Evolutionary conservation across 2,888 invertebrate genomes (phyloP).

Genomic region (Drosophila ezoana): DNA sequence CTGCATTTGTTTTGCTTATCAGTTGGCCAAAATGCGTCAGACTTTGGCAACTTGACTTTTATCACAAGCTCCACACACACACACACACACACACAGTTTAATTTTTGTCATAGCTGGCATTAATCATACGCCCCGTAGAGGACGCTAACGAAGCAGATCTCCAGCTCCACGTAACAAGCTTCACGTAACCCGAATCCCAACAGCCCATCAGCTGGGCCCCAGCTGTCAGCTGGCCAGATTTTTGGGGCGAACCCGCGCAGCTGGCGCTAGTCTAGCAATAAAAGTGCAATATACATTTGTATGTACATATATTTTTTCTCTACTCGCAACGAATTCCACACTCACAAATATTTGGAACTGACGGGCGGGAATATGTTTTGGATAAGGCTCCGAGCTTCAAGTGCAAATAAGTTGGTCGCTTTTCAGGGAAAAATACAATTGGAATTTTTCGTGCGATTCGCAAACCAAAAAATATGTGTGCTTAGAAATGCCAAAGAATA

Average conservation of each 20-base stretch:
- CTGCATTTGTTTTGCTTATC: slow-evolving; percentile 60
- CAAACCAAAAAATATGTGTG: too few relatives aligned
- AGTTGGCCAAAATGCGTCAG: slow-evolving; percentile 73
- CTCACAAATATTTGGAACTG: slow-evolving; percentile 2
- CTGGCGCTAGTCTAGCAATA: slow-evolving; percentile 20
- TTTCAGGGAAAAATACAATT: too few relatives aligned
- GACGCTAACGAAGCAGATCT: slow-evolving; percentile 2
- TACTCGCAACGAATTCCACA: neutral
- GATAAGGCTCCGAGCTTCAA: too few relatives aligned
- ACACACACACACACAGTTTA: neutral
- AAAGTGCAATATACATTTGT: slow-evolving; percentile 1
- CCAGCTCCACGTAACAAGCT: neutral
- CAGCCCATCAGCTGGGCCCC: slow-evolving; percentile 15
- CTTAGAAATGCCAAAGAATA: too few relatives aligned
- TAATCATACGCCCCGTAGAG: slow-evolving; percentile 55
- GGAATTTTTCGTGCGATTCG: too few relatives aligned
- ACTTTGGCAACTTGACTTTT: slow-evolving; percentile 46
- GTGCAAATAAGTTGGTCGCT: too few relatives aligned
- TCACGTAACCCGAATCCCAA: slow-evolving; percentile 31
- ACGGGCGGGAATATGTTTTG: too few relatives aligned
- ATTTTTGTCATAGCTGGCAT: slow-evolving; percentile 37
- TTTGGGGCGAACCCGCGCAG: slow-evolving; percentile 9
- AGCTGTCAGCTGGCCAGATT: slow-evolving; percentile 49
- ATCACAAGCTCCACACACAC: slow-evolving; percentile 30
- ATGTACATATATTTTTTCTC: neutral